Base-by-base conservation (phyloP, 2,888 invertebrate species). In the Dione juno region DNA sequence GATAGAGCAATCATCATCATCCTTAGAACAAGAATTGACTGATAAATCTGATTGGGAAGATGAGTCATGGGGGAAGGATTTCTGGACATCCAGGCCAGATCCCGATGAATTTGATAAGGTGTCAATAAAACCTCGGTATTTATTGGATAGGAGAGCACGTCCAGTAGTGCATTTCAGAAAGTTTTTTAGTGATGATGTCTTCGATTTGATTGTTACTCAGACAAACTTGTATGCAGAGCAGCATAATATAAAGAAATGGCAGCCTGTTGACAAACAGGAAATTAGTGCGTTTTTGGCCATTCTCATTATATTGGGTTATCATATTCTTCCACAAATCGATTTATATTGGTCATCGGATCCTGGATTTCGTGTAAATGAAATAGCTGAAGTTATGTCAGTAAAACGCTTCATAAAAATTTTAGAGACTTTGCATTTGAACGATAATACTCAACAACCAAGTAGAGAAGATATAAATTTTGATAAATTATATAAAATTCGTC, bases 281-380 rank as follows among this genome's bases (percentile, higher is more conserved):
- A 73, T 77, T 19, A 74, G 67, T 63, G 77, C 77, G 69, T 79
- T 77, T 75, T 70, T 79, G 16, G 78, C 76, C 37, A 76, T 77
- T 59, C 40, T 77, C 28, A 78, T 78, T 71, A 72, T 75, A 61
- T 78, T 79, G 77, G 77, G 77, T 41, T 67, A 66, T 70, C 72
- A 77, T 73, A 68, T 70, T 52, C 72, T 79, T 59, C 77, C 77
- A 61, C 37, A 69, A 28, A 74, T 77, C 50, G 76, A 77, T 70
- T 74, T 75, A 72, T 79, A 78, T 76, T 80, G 78, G 77, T 77
- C 79, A 70, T 72, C 72, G 65, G 77, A 78, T 72, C 75, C 75
- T 58, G 69, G 69, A 69, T 75, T 77, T 73, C 71, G 72, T 57
- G 78, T 77, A 35, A 57, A 66, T 66, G 75, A 74, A 70, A 78